A percentile compares a stretch with the other conserved stretches of the same genome.
phyloP scores from a whole-genome alignment of 53 echinoderm and acorn worm species.

The Actinopyga echinites region DNA sequence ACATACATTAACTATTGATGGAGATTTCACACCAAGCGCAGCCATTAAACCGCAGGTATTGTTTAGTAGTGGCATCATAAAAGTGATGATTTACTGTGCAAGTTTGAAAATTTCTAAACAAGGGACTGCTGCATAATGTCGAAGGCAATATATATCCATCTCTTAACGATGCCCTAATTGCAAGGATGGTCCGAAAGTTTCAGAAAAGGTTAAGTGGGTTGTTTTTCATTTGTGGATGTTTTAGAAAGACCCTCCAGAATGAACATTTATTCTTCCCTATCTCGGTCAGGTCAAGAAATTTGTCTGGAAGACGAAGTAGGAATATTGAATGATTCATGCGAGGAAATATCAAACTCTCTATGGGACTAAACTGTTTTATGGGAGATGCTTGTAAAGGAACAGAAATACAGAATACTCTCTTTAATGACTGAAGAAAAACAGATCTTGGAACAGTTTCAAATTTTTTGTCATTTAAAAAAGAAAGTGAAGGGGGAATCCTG shows the following conservation, averaged over 20 bases:
- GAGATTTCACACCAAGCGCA: neutral
- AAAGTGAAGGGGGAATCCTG: no score
- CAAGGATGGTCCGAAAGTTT: conserved; percentile 16
- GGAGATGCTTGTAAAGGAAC: no score
- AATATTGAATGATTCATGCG: neutral
- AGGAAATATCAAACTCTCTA: neutral
- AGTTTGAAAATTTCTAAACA: conserved; percentile 32
- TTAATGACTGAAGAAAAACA: no score
- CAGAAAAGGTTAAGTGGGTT: conserved; percentile 32
- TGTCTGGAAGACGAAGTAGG: no score
- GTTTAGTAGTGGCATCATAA: neutral
- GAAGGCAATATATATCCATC: conserved; percentile 18
- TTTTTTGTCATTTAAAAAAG: no score
- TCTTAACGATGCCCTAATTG: conserved; percentile 31
- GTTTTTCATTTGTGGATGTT: conserved; percentile 16
- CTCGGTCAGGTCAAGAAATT: conserved; percentile 35
- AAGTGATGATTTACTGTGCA: conserved; percentile 13
- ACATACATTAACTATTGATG: conserved; percentile 24
- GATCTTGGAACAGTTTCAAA: no score
- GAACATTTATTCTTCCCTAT: neutral
- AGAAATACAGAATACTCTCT: no score
- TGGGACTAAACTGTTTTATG: no score
- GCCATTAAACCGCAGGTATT: neutral
- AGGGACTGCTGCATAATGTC: conserved; percentile 29
- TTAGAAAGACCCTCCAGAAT: neutral